Evolutionary conservation across 2,113 vertebrate species (phyloP).

Genomic region (Micronycteris hirsuta): DNA sequence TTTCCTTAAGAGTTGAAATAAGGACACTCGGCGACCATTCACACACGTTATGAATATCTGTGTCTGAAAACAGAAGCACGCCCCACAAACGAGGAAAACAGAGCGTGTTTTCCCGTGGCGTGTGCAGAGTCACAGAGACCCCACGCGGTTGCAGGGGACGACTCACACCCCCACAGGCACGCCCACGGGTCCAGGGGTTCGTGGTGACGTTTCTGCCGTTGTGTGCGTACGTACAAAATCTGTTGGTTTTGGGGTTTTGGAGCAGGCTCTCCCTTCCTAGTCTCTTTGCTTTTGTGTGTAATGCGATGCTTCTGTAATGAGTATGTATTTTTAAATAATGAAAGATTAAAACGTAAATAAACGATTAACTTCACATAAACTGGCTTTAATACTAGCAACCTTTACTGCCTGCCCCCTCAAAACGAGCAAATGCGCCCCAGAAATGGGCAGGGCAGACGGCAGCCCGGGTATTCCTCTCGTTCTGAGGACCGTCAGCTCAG

Average conservation of each 20-base stretch:
- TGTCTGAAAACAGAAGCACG: not conserved
- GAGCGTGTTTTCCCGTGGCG: not conserved
- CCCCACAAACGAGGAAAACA: not conserved
- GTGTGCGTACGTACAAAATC: accelerated
- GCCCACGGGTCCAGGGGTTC: not conserved
- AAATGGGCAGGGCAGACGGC: not conserved
- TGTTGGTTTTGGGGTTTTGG: not conserved
- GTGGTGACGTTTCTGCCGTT: not conserved
- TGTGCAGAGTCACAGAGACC: not conserved
- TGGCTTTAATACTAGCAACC: not conserved
- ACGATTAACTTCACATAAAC: not conserved
- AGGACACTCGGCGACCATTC: not conserved
- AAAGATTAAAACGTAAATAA: not conserved
- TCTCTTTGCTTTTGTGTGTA: not conserved
- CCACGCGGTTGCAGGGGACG: not conserved
- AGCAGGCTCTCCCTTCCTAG: not conserved
- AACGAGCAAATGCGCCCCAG: not conserved
- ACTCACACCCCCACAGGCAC: too few relatives aligned
- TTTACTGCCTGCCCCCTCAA: not conserved
- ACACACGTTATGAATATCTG: not conserved
- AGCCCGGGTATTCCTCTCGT: not conserved
- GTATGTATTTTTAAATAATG: not conserved
- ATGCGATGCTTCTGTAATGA: not conserved
- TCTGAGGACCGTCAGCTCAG: not conserved
- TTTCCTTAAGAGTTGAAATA: not conserved